These are phyloP conservation scores for Malachius bipustulatus DNA, from an alignment of 2,888 invertebrate genomes.

Conservation along the genomic window DNA sequence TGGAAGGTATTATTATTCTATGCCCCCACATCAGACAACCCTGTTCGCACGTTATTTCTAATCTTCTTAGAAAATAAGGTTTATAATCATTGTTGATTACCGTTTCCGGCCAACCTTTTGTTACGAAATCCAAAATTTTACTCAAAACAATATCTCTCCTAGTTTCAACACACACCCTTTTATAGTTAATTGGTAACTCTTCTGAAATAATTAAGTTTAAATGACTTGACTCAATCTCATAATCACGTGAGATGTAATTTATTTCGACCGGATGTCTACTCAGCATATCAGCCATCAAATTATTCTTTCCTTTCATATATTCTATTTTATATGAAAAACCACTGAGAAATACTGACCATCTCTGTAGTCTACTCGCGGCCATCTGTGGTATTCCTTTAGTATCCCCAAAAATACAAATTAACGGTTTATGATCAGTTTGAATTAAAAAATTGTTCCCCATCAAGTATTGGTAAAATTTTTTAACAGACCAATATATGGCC, in stretches of 20 bases:
- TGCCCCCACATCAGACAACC: too few species aligned
- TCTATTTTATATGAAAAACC: constrained; percentile 12
- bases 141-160: constrained; percentile 5
- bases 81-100: too few species aligned
- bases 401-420: constrained; percentile 12
- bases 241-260: constrained; percentile 2
- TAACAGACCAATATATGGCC: constrained; percentile 10
- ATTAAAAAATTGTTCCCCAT: constrained; percentile 11
- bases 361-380: constrained; percentile 13
- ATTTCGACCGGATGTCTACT: constrained; percentile 10
- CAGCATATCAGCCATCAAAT: constrained; percentile 12
- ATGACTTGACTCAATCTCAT: too few species aligned
- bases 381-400: constrained; percentile 12
- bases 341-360: constrained; percentile 16
- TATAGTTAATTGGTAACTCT: constrained; percentile 7
- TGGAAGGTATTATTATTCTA: constrained; percentile 14
- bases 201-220: constrained; percentile 6
- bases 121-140: constrained; percentile 8
- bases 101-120: constrained; percentile 5
- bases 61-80: too few species aligned
- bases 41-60: too few species aligned
- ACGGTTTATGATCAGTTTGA: constrained; percentile 14
- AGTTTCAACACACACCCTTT: constrained; percentile 5
- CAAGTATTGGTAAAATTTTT: constrained; percentile 12
- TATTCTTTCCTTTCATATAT: constrained; percentile 13